These are phyloP conservation scores for Congeria kusceri DNA, from an alignment of 2,888 invertebrate species.

Conservation along the genomic window DNA sequence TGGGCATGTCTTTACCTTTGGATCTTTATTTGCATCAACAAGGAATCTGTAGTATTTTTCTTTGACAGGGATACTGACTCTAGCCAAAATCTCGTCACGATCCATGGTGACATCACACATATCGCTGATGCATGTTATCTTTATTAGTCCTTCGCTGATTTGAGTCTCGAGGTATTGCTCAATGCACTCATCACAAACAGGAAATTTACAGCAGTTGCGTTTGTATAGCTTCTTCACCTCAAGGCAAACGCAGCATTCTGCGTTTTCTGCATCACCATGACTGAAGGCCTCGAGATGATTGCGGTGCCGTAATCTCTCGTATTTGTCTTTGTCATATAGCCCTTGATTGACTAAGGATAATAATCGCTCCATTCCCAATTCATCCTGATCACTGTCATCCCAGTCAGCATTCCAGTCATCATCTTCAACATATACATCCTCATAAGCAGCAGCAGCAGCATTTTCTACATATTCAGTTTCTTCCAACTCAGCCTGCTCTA, in stretches of 20 bases:
- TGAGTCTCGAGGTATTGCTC: conserved; percentile 77
- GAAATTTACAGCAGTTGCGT: conserved; percentile 82
- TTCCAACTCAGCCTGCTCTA: too few relatives aligned
- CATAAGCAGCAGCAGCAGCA: too few relatives aligned
- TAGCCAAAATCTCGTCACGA: conserved; percentile 83
- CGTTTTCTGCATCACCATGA: conserved; percentile 44
- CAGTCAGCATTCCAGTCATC: too few relatives aligned
- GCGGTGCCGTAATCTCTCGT: too few relatives aligned
- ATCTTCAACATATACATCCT: too few relatives aligned
- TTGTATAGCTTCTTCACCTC: conserved; percentile 70
- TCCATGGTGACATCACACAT: conserved; percentile 80
- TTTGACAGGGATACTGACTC: conserved; percentile 77
- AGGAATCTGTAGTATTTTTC: conserved; percentile 83
- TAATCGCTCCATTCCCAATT: too few relatives aligned
- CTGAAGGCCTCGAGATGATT: not conserved
- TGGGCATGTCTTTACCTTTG: conserved; percentile 85
- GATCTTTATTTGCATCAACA: conserved; percentile 83
- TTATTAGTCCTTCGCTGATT: conserved; percentile 80
- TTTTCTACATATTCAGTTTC: too few relatives aligned
- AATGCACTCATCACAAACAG: conserved; percentile 83
- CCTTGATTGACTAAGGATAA: too few relatives aligned
- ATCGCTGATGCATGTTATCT: conserved; percentile 82
- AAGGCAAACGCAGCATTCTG: conserved; percentile 82
- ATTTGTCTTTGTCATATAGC: too few relatives aligned
- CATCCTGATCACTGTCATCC: too few relatives aligned